Percentiles rank a stretch among this genome's conserved stretches.
Evolutionary conservation across 2,888 invertebrate genomes (phyloP).

Genomic region (Ophraella communa): DNA sequence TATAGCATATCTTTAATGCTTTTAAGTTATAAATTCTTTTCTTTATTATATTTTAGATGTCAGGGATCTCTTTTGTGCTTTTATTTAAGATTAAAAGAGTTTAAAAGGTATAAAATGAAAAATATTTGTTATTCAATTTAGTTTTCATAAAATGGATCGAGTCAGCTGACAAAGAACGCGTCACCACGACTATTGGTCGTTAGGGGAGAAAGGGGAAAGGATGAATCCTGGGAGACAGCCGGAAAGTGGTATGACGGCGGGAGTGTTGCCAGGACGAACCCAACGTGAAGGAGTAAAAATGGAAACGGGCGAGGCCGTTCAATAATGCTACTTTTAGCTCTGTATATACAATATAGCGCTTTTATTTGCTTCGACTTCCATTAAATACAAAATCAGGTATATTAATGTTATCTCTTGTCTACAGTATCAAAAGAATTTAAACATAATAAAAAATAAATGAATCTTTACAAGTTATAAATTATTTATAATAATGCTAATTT

Average conservation of each 20-base stretch:
- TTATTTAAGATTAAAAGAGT: not conserved
- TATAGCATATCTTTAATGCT: too few species aligned
- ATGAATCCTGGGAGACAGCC: slow-evolving; percentile 34
- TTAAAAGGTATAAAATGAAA: slow-evolving; percentile 8
- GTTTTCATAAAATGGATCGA: slow-evolving; percentile 36
- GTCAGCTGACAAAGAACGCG: slow-evolving; percentile 33
- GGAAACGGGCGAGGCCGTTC: slow-evolving; percentile 39
- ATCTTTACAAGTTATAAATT: too few species aligned
- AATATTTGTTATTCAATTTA: slow-evolving; percentile 22
- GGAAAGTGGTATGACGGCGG: slow-evolving; percentile 25
- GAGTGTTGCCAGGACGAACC: slow-evolving; percentile 39
- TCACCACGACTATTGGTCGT: slow-evolving; percentile 29
- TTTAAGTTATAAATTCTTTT: not conserved
- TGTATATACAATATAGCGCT: slow-evolving; percentile 5
- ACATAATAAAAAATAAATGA: too few species aligned
- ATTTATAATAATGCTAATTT: too few species aligned
- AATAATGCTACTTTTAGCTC: slow-evolving; percentile 40
- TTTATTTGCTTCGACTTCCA: slow-evolving; percentile 4
- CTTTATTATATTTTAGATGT: not conserved
- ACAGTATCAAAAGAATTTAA: too few species aligned
- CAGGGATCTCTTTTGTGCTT: too few species aligned
- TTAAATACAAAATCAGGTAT: not conserved
- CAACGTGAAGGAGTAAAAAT: slow-evolving; percentile 18
- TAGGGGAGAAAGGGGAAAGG: slow-evolving; percentile 18
- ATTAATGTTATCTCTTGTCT: not conserved